Conservation (phyloP, 1,140 invertebrate species). For the Drosophila fuyamai region DNA sequence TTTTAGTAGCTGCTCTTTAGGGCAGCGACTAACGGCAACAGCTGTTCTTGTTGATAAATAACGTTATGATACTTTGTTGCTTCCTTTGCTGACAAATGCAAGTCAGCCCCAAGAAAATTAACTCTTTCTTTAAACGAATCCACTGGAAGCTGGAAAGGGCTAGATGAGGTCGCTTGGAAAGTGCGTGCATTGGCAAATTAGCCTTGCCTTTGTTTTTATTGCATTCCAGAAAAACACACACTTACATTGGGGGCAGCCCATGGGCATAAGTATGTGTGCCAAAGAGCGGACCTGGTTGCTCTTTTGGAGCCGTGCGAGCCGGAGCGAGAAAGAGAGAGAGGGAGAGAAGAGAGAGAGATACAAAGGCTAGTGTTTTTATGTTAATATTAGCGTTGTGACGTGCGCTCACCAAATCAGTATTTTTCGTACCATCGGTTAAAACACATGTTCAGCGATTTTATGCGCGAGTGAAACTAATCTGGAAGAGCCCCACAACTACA, state of each 20-base stretch:
- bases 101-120: conserved; percentile 6
- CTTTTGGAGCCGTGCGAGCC: conserved; percentile 13
- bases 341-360: conserved; percentile 13
- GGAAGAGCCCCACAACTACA: conserved; percentile 28
- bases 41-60: conserved; percentile 57
- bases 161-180: conserved; percentile 14
- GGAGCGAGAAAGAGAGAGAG: conserved; percentile 25
- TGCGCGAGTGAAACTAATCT: conserved; percentile 49
- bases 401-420: conserved; percentile 64
- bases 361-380: conserved; percentile 15
- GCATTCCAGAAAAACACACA: conserved; percentile 32
- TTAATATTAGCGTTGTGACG: conserved; percentile 73
- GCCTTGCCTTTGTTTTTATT: conserved; percentile 34
- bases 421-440: conserved; percentile 66
- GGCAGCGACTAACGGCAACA: conserved; percentile 33
- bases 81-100: conserved; percentile 20
- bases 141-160: background rate
- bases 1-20: conserved; percentile 15
- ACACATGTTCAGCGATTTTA: conserved; percentile 61
- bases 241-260: conserved; percentile 1
- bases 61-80: conserved; percentile 18
- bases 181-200: conserved; percentile 28
- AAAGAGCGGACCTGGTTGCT: conserved; percentile 16
- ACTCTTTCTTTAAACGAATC: background rate
- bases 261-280: background rate